Base-by-base conservation (phyloP, 2,113 vertebrate genomes). In the Eclectus roratus region DNA sequence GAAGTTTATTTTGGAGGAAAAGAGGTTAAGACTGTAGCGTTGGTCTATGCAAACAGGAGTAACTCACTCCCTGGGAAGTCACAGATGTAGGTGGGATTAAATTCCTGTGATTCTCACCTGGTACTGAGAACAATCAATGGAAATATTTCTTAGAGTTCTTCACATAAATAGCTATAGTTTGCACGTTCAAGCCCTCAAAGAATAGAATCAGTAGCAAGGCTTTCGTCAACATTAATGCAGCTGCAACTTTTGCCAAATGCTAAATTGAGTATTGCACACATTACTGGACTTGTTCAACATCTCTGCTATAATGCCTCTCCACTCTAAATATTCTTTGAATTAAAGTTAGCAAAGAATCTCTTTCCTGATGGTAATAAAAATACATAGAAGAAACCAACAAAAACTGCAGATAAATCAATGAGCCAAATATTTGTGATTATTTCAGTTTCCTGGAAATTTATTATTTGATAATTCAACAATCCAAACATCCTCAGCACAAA, bases 11-110 rank as follows among this genome's bases (percentile, higher is more conserved):
- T 14, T n/a, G 31, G 35, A 80, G 87, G 17, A 88, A 84, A 85
- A 63, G 10, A 64, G 28, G 47, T 60, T 31, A 85, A 80, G 24
- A 28, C 17, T 55, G 13, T 41, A 37, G 6, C 0, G 0, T 4
- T 76, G 27, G 50, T 64, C 21, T 29, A 0, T 64, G 46, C 44
- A 85, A 82, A 72, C 17, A 39, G 35, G 13, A 74, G 64, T 66
- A 44, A 66, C 11, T 63, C 15, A 35, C 17, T 71, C 25, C n/a
- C 27, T 63, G 13, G 31, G 31, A 79, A 71, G 53, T 53, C 31
- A 49, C 17, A 89, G 31, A 17, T 44, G 7, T 8, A 71, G 39
- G 17, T 1, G 6, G 47, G 9, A 49, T 44, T 83, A 78, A 56
- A 71, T 84, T 80, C 66, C 13, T 64, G 19, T 63, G 17, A 74